Conservation (phyloP, 2,113 vertebrate species). For the Ailuropoda melanoleuca region DNA sequence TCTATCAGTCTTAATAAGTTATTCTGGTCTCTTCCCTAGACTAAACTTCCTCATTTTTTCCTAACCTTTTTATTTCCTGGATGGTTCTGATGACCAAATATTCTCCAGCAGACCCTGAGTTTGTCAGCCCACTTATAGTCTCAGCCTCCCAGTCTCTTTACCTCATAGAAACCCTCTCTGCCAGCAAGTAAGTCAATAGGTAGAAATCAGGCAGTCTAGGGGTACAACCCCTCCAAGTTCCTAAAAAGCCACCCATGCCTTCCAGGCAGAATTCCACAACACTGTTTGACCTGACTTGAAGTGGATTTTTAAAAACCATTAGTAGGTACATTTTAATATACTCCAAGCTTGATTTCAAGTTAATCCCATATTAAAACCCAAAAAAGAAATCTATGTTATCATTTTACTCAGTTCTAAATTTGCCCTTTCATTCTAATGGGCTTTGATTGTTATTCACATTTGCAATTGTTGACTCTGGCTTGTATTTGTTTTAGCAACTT, state of each 20-base stretch:
- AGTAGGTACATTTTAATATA: not conserved
- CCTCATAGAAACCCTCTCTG: not conserved
- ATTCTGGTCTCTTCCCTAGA: not conserved
- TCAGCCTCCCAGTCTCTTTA: not conserved
- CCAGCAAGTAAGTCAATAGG: not conserved
- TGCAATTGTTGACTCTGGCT: slow-evolving; percentile 19
- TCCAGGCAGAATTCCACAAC: not conserved
- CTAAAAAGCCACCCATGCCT: not conserved
- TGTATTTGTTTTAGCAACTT: slow-evolving; percentile 51
- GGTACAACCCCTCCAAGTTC: not conserved
- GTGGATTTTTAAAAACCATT: not conserved
- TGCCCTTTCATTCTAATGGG: slow-evolving; percentile 3
- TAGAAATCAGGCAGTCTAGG: not conserved
- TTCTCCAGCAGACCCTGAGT: not conserved
- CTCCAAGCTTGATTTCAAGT: slow-evolving; percentile 20
- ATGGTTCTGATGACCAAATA: not conserved
- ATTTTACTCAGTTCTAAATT: slow-evolving; percentile 1
- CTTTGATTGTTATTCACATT: slow-evolving; percentile 47
- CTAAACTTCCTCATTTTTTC: not conserved
- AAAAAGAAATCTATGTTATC: not conserved
- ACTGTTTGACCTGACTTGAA: no score
- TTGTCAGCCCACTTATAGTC: not conserved
- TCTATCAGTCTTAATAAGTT: not conserved
- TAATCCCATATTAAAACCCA: not conserved
- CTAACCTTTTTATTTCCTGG: not conserved